Base-by-base conservation (phyloP, 2,888 invertebrate genomes). In the Epinotia brunnichana region DNA sequence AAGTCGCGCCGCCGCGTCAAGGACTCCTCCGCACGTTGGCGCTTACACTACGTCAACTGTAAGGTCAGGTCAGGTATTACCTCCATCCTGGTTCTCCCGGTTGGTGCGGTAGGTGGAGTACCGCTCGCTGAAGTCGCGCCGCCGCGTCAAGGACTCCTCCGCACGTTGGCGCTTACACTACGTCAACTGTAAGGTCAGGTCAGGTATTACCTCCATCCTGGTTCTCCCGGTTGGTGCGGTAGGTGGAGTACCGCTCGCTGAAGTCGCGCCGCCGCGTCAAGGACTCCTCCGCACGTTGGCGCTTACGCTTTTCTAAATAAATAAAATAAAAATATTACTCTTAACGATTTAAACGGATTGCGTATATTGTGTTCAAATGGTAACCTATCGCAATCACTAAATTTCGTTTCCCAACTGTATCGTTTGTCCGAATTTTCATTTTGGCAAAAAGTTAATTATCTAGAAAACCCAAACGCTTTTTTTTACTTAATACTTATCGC, bases 11-110 rank as follows among this genome's bases (percentile, higher is more conserved):
- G 94, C 4, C 98, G 94, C 39, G 94, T 94, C 82, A 96, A 91
- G 0, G 97, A 95, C 80, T 98, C 98, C 81, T 97, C 97, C 0
- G 95, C 94, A 54, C 98, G 94, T 84, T 97, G 97, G 0, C 97
- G 95, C 76, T 96, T 95, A 48, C 97, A n/a, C n/a, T n/a, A n/a
- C n/a, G n/a, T n/a, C n/a, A n/a, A 29, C 0, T 5, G 3, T 29
- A 2, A 29, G 29, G 29, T 29, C 29, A 29, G 29, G 29, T 29
- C 29, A 60, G 66, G 82, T 95, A 83, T 96, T 96, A 85, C 95
- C 94, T 92, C 89, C 91, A 67, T 92, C 92, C n/a, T 83, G 82
- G 2, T 78, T 74, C 90, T 85, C 95, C 83, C 84, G 90, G 85
- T 81, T 91, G 78, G 75, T 93, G 88, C 82, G 85, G 82, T 90